Percentiles rank a stretch among this genome's conserved stretches.
These are phyloP conservation scores for Ciconia nigra DNA, from an alignment of 2,797 vertebrate genomes.

Conservation along the genomic window DNA sequence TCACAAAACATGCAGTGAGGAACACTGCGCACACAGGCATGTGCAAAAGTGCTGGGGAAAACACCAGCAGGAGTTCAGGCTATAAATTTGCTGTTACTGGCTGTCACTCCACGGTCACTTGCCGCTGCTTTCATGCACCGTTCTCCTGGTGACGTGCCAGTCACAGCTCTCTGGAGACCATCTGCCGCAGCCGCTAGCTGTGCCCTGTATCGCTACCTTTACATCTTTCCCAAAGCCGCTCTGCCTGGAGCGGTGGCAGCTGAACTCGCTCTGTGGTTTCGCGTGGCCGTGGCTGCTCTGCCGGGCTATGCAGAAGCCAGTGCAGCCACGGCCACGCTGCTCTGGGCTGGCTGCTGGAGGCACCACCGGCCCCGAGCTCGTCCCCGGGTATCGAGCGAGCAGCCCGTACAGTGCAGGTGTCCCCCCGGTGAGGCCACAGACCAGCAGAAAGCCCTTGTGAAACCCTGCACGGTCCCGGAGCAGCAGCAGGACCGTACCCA, in stretches of 20 bases:
- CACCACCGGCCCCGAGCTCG: accelerated
- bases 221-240: not conserved
- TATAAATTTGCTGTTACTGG: not conserved
- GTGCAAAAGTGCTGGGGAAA: not conserved
- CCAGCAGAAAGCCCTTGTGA: not conserved
- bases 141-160: not conserved
- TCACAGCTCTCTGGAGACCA: not conserved
- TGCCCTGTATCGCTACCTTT: accelerated
- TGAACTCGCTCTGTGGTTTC: not conserved
- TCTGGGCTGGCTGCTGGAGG: not conserved
- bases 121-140: accelerated
- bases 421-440: not conserved
- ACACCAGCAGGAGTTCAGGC: not conserved
- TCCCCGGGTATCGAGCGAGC: accelerated
- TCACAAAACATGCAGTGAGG: not conserved
- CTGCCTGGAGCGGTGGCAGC: not conserved
- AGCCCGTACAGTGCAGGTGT: accelerated
- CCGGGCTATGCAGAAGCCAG: accelerated
- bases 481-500: not conserved
- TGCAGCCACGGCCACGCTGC: not conserved
- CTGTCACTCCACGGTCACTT: not conserved
- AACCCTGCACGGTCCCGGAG: accelerated
- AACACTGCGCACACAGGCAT: not conserved
- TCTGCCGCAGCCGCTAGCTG: not conserved
- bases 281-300: not conserved